These are phyloP conservation scores for Crenuchus spilurus DNA, from an alignment of 2,797 vertebrate genomes.

Conservation along the genomic window DNA sequence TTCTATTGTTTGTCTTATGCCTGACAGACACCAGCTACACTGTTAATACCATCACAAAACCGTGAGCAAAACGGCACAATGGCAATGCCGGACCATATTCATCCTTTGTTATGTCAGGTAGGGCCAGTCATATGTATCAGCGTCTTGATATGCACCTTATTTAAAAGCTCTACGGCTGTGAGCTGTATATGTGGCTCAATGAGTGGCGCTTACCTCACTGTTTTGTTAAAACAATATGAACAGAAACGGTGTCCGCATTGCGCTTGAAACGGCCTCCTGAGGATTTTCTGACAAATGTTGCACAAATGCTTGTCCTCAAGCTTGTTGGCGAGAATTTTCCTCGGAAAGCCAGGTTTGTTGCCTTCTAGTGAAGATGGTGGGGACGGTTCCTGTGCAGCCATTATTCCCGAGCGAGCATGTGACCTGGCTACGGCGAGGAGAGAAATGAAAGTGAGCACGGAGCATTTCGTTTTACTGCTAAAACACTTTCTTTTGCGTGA, in stretches of 20 bases:
- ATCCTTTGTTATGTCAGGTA: constrained; percentile 36
- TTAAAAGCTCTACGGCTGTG: background rate
- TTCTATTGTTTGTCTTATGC: constrained; percentile 26
- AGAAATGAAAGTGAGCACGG: constrained; percentile 32
- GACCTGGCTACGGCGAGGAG: constrained; percentile 53
- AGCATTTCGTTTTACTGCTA: too few species aligned
- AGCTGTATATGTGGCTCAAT: constrained; percentile 1
- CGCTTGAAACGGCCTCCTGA: constrained; percentile 90
- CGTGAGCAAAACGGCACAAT: background rate
- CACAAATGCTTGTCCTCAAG: constrained; percentile 95
- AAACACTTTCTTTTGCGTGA: background rate
- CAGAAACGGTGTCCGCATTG: constrained; percentile 97
- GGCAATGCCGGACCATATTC: constrained; percentile 9
- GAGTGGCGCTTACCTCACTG: constrained; percentile 85
- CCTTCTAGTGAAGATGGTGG: constrained; percentile 90
- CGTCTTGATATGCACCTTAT: background rate
- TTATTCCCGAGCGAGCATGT: constrained; percentile 72
- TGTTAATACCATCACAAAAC: constrained; percentile 2
- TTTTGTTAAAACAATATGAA: constrained; percentile 87
- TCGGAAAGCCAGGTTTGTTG: constrained; percentile 91
- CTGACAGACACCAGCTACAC: constrained; percentile 15
- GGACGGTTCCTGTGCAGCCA: constrained; percentile 90
- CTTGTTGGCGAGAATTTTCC: constrained; percentile 87
- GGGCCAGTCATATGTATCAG: constrained; percentile 17
- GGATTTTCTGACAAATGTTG: constrained; percentile 89